A percentile compares a stretch with the other conserved stretches of the same genome.
Conservation (phyloP, 2,797 vertebrate species). For the Anomalospiza imberbis region DNA sequence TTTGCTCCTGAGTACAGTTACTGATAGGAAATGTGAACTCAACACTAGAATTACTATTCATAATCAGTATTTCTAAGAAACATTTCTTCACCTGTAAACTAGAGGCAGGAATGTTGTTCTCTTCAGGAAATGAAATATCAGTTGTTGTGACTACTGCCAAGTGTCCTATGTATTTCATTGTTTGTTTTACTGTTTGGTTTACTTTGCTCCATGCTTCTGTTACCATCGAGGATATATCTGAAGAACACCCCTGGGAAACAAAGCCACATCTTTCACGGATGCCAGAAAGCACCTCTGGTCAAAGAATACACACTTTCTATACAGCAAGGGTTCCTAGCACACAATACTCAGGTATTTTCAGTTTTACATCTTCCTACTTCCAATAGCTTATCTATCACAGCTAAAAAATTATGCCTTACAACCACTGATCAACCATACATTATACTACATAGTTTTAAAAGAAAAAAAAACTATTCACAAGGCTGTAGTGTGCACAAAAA, state of each 20-base stretch:
- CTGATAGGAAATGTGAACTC: background rate
- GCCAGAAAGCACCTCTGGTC: background rate
- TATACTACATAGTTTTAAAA: background rate
- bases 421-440: background rate
- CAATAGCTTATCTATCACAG: background rate
- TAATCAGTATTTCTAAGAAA: background rate
- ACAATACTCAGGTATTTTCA: background rate
- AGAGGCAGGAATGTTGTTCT: slow-evolving; percentile 38
- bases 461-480: background rate
- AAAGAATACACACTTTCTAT: background rate
- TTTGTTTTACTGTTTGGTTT: slow-evolving; percentile 71
- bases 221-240: slow-evolving; percentile 92
- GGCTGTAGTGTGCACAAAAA: background rate
- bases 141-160: slow-evolving; percentile 78
- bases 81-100: slow-evolving; percentile 59
- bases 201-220: slow-evolving; percentile 84
- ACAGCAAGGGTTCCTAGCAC: background rate
- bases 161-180: slow-evolving; percentile 73
- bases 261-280: background rate
- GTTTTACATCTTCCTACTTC: background rate
- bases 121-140: slow-evolving; percentile 68
- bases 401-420: background rate
- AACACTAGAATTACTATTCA: background rate
- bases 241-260: slow-evolving; percentile 86
- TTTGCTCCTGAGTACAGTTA: background rate